Percentiles rank a stretch among this genome's conserved stretches.
Conservation (phyloP, 2,113 vertebrate genomes). For the Lathamus discolor region DNA sequence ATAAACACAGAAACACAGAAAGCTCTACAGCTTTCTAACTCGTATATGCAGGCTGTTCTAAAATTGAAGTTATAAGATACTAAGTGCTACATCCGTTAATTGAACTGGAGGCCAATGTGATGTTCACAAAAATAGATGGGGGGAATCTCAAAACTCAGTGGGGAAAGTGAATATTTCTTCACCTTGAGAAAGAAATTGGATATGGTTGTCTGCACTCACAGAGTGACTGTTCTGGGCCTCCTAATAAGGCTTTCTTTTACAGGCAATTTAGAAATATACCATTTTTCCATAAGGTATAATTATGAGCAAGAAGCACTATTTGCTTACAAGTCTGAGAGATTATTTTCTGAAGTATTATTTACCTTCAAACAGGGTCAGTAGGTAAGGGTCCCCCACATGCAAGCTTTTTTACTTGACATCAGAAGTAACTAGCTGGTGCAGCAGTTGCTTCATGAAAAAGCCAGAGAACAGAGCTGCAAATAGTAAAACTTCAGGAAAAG, state of each 20-base stretch:
- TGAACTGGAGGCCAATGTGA: background rate
- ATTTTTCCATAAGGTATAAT: background rate
- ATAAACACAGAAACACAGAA: fast-evolving
- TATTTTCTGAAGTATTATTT: background rate
- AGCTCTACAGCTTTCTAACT: background rate
- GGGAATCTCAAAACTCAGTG: background rate
- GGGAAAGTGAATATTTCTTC: background rate
- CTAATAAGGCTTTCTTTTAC: background rate
- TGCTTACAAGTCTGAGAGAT: background rate
- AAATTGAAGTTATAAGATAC: background rate
- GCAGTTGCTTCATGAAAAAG: background rate
- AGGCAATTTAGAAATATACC: background rate
- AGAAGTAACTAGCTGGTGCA: background rate
- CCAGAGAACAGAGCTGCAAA: background rate
- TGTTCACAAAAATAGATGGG: background rate
- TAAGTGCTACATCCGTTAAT: background rate
- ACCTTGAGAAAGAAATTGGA: background rate
- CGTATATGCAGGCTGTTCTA: background rate
- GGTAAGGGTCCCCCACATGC: background rate
- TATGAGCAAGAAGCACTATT: background rate
- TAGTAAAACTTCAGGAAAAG: background rate
- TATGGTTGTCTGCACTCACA: background rate
- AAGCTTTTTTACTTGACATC: background rate
- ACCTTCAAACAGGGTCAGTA: background rate
- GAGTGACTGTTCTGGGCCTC: background rate